Evolutionary conservation across 1,140 invertebrate genomes (phyloP).

Genomic region (Contarinia nasturtii): DNA sequence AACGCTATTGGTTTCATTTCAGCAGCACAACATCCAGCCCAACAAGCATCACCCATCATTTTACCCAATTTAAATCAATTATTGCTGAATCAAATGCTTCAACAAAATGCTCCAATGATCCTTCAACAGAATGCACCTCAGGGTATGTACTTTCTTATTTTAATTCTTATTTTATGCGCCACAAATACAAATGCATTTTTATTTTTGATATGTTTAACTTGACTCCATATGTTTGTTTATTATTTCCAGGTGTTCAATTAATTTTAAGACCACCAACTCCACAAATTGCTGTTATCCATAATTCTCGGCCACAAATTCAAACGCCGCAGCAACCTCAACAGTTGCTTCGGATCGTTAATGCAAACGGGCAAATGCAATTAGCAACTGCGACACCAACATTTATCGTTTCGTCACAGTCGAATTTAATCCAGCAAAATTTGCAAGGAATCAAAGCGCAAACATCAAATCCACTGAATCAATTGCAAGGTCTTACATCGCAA

Average conservation of each 20-base stretch:
- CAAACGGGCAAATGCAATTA: conserved; percentile 27
- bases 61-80: conserved; percentile 16
- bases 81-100: conserved; percentile 20
- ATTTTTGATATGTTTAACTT: too few species aligned
- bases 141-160: too few species aligned
- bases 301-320: conserved; percentile 14
- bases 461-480: conserved; percentile 9
- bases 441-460: conserved; percentile 13
- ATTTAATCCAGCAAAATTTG: conserved; percentile 21
- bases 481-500: conserved; percentile 7
- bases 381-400: conserved; percentile 22
- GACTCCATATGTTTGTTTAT: too few species aligned
- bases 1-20: neutral
- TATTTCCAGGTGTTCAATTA: conserved; percentile 25
- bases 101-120: conserved; percentile 13
- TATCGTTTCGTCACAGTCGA: conserved; percentile 23
- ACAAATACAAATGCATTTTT: too few species aligned
- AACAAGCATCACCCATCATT: conserved; percentile 11
- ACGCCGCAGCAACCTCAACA: conserved; percentile 26
- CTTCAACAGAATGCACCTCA: conserved; percentile 26
- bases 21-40: neutral
- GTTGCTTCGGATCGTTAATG: conserved; percentile 26
- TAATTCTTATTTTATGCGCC: too few species aligned
- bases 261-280: conserved; percentile 28
- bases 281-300: conserved; percentile 24